Evolutionary conservation across 2,113 vertebrate genomes (phyloP).

Genomic region (Isurus oxyrinchus): DNA sequence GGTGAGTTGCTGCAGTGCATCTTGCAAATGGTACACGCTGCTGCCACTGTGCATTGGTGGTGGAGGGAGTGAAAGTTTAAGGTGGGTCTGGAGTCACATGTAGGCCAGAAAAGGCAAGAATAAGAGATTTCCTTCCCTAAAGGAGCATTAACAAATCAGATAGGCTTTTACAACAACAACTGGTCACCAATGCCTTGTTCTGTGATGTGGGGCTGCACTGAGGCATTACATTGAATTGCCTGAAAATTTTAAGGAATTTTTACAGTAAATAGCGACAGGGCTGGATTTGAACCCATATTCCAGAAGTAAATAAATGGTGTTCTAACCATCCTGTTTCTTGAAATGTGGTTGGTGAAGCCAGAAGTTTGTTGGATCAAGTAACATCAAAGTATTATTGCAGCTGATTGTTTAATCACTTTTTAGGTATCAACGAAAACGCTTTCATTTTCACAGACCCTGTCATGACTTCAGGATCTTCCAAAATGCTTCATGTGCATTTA

Average conservation of each 20-base stretch:
- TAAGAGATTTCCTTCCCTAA: too few species aligned
- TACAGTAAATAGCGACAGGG: background rate
- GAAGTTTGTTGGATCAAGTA: background rate
- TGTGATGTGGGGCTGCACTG: background rate
- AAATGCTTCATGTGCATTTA: background rate
- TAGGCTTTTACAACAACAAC: too few species aligned
- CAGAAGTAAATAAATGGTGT: background rate
- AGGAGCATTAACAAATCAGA: too few species aligned
- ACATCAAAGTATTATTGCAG: background rate
- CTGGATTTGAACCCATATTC: background rate
- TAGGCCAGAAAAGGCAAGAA: too few species aligned
- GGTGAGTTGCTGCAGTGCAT: too few species aligned
- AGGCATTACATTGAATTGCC: background rate
- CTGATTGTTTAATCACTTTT: background rate
- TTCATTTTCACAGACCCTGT: background rate
- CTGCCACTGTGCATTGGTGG: too few species aligned
- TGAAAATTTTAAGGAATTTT: background rate
- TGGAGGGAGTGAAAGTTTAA: too few species aligned
- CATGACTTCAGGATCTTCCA: background rate
- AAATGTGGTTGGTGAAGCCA: too few species aligned
- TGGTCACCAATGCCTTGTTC: background rate
- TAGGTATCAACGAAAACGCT: background rate
- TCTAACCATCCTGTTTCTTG: background rate
- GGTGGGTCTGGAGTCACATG: too few species aligned
- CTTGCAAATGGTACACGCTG: too few species aligned